Percentiles rank a stretch among this genome's conserved stretches.
These are phyloP conservation scores for Tyria jacobaeae DNA, from an alignment of 2,888 invertebrate species.

Conservation along the genomic window DNA sequence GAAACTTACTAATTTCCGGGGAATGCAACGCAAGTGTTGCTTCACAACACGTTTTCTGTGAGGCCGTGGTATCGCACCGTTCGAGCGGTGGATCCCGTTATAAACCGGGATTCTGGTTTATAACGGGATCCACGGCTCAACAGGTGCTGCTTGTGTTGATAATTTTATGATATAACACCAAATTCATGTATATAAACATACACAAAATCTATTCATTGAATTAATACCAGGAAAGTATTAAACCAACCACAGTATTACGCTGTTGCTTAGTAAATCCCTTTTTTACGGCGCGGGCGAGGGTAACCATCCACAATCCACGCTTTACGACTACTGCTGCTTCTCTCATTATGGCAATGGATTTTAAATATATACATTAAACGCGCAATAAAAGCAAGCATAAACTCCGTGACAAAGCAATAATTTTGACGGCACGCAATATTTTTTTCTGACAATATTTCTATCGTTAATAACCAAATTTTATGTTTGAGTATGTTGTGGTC, in stretches of 20 bases:
- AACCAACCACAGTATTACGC: slow-evolving; percentile 7
- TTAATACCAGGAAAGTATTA: too few species aligned
- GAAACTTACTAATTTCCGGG: too few species aligned
- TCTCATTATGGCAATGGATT: slow-evolving; percentile 37
- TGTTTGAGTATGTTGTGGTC: slow-evolving; percentile 21
- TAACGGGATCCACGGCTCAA: too few species aligned
- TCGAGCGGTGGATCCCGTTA: too few species aligned
- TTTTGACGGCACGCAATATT: slow-evolving; percentile 61
- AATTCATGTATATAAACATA: too few species aligned
- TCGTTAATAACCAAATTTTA: slow-evolving; percentile 47
- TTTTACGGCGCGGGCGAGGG: slow-evolving; percentile 19
- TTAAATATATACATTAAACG: slow-evolving; percentile 42
- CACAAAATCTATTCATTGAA: neutral
- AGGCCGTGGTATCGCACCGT: too few species aligned
- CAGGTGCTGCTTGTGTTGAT: too few species aligned
- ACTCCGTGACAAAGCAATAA: slow-evolving; percentile 56
- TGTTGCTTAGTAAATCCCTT: slow-evolving; percentile 15
- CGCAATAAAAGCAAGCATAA: slow-evolving; percentile 48
- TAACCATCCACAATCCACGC: slow-evolving; percentile 9
- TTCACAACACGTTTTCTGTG: too few species aligned
- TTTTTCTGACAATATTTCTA: slow-evolving; percentile 60
- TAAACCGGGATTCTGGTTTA: too few species aligned
- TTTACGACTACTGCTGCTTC: slow-evolving; percentile 18
- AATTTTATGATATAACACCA: too few species aligned
- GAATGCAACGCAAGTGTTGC: too few species aligned